These are phyloP conservation scores for Lepetodrilus schrolli DNA, from an alignment of 2,888 invertebrate genomes.

Conservation along the genomic window DNA sequence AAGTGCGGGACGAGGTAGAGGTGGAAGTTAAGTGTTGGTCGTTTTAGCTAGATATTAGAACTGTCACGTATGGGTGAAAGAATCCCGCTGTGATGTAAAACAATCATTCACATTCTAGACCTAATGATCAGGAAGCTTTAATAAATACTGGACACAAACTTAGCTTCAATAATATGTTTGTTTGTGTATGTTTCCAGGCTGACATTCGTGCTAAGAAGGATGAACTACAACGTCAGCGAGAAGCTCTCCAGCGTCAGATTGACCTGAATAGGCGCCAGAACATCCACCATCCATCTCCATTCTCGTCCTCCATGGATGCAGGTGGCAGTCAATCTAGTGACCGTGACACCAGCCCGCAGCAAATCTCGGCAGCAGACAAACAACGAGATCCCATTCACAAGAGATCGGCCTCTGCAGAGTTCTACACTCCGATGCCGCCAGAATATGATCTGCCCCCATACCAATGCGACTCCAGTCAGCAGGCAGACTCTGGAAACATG, in stretches of 20 bases:
- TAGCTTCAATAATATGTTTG: not conserved
- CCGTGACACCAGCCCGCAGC: conserved; percentile 6
- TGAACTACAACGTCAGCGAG: conserved; percentile 89
- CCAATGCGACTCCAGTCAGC: conserved; percentile 30
- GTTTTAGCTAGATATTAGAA: not conserved
- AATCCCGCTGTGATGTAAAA: too few species aligned
- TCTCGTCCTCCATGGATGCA: not conserved
- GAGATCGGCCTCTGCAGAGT: conserved; percentile 67
- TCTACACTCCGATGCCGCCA: conserved; percentile 46
- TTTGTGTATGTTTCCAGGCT: conserved; percentile 45
- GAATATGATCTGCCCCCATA: conserved; percentile 34
- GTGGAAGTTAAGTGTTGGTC: too few species aligned
- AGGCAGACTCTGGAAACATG: conserved; percentile 21
- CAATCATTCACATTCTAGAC: too few species aligned
- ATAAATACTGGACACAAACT: not conserved
- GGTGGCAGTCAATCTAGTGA: not conserved
- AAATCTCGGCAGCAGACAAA: conserved; percentile 23
- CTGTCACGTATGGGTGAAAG: too few species aligned
- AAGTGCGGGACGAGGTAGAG: too few species aligned
- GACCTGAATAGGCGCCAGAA: conserved; percentile 62
- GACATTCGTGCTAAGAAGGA: conserved; percentile 94
- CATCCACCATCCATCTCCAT: conserved; percentile 33
- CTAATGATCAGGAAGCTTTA: not conserved
- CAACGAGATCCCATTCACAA: conserved; percentile 47
- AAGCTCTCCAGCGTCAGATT: conserved; percentile 84